Base-by-base conservation (phyloP, 2,113 vertebrate genomes). In the Brachyhypopomus occidentalis region DNA sequence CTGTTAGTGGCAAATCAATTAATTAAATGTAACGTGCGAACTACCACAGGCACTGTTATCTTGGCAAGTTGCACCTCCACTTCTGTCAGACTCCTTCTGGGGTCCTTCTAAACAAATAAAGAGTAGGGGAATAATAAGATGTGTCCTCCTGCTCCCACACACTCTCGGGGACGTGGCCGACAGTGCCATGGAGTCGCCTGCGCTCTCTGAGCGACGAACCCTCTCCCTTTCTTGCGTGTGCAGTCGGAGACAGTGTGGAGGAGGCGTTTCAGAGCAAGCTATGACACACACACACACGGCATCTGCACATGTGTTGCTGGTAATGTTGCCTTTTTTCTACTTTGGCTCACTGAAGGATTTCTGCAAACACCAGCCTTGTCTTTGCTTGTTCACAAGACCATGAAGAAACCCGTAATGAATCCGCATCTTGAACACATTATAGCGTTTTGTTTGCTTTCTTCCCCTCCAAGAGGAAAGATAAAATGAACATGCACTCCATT, bases 1-100 rank as follows among this genome's bases (percentile, higher is more conserved):
- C 52, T 71, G 60, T 84, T 79, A 78, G 58, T 62, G 36, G 20
- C 36, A 19, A 81, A 78, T 81, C n/a, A 62, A 75, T 78, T 60
- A 4, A 77, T 66, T 78, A 72, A 75, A 20, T n/a, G 5, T 7
- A 60, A 83, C 12, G 45, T 52, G 45, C 45, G 12, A 52, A 60
- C 60, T 56, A 79, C 59, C 25, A 52, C 70, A 67, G 60, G 82
- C 62, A 27, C 67, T 78, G 63, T 81, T 70, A 69, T 82, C 71
- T 75, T 56, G 9, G 27, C n/a, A 14, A 60, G 55, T 64, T 45
- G 14, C 56, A 41, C 74, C 75, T 48, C 52, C 27, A 19, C 30
- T 38, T 73, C 23, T 62, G 56, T 56, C 64, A 79, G 56, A 58
- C 72, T 45, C 23, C 16, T 82, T 82, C 74, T 59, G 34, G n/a